Evolutionary conservation across 2,113 vertebrate genomes (phyloP), one percentile per base, ranked within the genome.

Genomic region (Dicaeum eximium): DNA sequence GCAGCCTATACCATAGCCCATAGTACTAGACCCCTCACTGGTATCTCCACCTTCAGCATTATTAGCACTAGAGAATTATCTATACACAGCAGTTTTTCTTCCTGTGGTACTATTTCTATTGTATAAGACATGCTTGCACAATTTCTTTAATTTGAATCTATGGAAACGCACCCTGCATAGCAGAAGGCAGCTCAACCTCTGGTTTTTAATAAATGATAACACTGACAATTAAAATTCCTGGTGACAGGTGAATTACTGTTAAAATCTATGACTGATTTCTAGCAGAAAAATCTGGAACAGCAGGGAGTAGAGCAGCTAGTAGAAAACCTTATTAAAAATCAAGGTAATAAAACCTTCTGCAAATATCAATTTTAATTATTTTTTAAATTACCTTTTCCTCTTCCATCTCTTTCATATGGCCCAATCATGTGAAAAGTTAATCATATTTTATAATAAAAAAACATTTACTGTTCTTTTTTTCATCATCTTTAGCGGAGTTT

Each of bases 321-420:
- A 89, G 80, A 93, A 96, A 96, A 64, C 61, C 89, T 91, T 96
- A 89, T 95, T 96, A 95, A 97, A 96, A 97, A 95, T 92, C 91
- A 85, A 96, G 83, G 78, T 96, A 96, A 96, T 95, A 96, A 96
- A 96, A 91, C 91, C 96, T 93, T 95, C 92, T 65, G 57, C 93
- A 93, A 95, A 97, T 95, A 95, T 81, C 73, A 95, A 89, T 96
- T 95, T 95, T 93, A 95, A 95, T 96, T 95, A 93, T 97, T 95
- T 96, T 96, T 95, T 79, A 85, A 95, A 93, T 95, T 94, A 93
- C 58, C 69, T 95, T 92, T 95, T 86, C 57, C 77, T 93, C 69
- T 94, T 94, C 65, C 86, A 93, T 85, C 65, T 96, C 69, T 91
- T 97, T 97, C 83, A 91, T 74, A 87, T 77, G 78, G 93, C 53